Evolutionary conservation across 2,888 invertebrate genomes (phyloP).

Genomic region (Argyresthia albistria): DNA sequence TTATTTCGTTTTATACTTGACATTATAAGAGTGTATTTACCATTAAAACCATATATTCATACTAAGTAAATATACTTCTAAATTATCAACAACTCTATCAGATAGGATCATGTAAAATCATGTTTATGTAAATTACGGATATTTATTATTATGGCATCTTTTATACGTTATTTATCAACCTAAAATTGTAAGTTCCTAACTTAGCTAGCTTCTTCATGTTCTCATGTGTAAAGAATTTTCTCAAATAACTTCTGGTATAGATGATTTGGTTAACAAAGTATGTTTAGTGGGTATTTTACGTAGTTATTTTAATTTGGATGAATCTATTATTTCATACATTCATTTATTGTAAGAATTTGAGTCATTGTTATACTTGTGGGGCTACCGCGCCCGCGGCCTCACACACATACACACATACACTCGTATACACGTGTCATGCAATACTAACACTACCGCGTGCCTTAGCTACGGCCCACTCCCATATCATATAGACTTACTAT

Average conservation of each 20-base stretch:
- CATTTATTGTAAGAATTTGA: conserved; percentile 21
- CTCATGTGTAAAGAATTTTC: conserved; percentile 31
- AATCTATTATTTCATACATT: conserved; percentile 37
- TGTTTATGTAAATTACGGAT: conserved; percentile 46
- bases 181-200: conserved; percentile 69
- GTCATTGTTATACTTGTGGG: conserved; percentile 10
- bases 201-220: conserved; percentile 50
- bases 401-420: conserved; percentile 9
- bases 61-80: conserved; percentile 49
- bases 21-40: conserved; percentile 56
- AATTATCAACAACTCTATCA: conserved; percentile 5
- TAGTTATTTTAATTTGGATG: conserved; percentile 33
- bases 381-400: conserved; percentile 8
- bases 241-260: conserved; percentile 38
- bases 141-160: conserved; percentile 55
- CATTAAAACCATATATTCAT: conserved; percentile 23
- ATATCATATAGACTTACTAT: conserved; percentile 63
- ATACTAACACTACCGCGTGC: conserved; percentile 48
- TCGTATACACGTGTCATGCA: conserved; percentile 23
- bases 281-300: conserved; percentile 30
- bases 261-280: conserved; percentile 33
- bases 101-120: conserved; percentile 10
- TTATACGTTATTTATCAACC: conserved; percentile 60
- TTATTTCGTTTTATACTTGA: conserved; percentile 44
- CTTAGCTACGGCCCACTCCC: conserved; percentile 64